Evolutionary conservation across 2,113 vertebrate genomes (phyloP).

Genomic region (Chaetura pelagica): DNA sequence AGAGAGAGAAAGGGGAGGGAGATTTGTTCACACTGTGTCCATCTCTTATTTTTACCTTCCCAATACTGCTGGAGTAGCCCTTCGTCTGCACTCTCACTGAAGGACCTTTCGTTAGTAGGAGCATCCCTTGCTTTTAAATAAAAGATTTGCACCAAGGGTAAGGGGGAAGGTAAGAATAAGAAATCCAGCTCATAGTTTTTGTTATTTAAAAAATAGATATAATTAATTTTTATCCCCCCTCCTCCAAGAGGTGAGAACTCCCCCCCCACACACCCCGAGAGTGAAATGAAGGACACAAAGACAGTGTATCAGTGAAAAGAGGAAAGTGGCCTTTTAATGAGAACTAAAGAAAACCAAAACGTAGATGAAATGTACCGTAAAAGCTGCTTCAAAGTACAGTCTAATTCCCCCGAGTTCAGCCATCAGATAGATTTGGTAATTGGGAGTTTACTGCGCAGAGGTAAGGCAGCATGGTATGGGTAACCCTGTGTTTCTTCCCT

Average conservation of each 20-base stretch:
- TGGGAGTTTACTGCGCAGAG: conserved; percentile 51
- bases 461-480: conserved; percentile 9
- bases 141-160: background rate
- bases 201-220: too few species aligned
- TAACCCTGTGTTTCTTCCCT: background rate
- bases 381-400: conserved; percentile 69
- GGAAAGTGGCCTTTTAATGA: conserved; percentile 73
- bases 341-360: conserved; percentile 70
- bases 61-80: background rate
- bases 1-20: background rate
- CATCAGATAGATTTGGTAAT: conserved; percentile 63
- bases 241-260: conserved; percentile 39
- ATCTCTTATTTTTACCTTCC: background rate
- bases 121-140: background rate
- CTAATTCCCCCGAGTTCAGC: conserved; percentile 64
- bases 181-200: background rate
- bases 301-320: conserved; percentile 66
- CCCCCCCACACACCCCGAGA: background rate
- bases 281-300: conserved; percentile 67
- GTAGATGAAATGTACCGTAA: conserved; percentile 68
- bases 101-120: background rate
- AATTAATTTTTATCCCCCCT: too few species aligned
- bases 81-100: background rate
- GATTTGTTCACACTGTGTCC: background rate
- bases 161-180: background rate